phyloP scores from a whole-genome alignment of 92 coral and sea anemone species.

The Diadumene lineata region DNA sequence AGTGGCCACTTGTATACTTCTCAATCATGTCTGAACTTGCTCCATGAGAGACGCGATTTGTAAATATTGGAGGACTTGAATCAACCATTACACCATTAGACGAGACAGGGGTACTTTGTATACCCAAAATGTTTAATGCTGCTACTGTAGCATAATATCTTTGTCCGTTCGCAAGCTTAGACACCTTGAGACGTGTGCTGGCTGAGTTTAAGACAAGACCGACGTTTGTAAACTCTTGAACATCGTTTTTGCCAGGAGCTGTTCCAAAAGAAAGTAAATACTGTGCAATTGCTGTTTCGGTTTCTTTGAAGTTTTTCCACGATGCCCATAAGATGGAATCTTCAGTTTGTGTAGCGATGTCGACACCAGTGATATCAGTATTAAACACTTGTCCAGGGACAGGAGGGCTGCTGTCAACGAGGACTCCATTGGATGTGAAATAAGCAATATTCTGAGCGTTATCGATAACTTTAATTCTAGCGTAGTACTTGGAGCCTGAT shows the following conservation, averaged over 20 bases:
- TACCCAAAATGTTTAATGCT: conserved; percentile 79
- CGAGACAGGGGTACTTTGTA: conserved; percentile 72
- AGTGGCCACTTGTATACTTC: conserved; percentile 33
- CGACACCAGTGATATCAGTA: conserved; percentile 60
- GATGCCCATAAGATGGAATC: conserved; percentile 75
- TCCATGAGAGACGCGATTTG: conserved; percentile 69
- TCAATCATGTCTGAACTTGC: conserved; percentile 36
- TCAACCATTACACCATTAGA: conserved; percentile 87
- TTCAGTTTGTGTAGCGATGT: conserved; percentile 64
- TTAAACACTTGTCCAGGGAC: conserved; percentile 68
- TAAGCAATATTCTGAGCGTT: conserved; percentile 78
- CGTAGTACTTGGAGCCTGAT: conserved; percentile 74
- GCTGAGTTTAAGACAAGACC: conserved; percentile 71
- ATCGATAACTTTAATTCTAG: conserved; percentile 72
- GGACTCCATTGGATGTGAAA: conserved; percentile 72
- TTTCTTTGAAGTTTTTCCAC: conserved; percentile 83
- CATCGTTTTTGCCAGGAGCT: conserved; percentile 56
- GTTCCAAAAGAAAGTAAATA: conserved; percentile 91
- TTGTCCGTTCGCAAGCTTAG: conserved; percentile 70
- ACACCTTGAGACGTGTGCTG: conserved; percentile 71
- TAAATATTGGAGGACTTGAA: conserved; percentile 78
- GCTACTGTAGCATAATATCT: conserved; percentile 80
- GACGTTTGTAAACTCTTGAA: conserved; percentile 81
- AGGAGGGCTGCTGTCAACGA: conserved; percentile 84
- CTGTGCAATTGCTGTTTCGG: conserved; percentile 69